These are phyloP conservation scores for Epistrophe eligans DNA, from an alignment of 2,888 invertebrate species.

Conservation along the genomic window DNA sequence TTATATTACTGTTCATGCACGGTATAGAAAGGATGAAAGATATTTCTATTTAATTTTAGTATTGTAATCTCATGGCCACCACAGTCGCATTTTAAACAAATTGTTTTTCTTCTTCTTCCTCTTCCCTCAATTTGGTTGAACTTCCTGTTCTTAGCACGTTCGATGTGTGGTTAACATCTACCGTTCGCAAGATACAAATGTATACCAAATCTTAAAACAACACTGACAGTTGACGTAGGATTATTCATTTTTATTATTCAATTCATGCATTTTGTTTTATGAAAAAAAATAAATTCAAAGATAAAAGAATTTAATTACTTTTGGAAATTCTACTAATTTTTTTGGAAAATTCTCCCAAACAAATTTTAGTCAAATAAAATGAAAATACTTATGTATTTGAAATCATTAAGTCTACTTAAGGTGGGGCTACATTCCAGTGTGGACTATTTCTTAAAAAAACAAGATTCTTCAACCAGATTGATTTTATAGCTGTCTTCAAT, in stretches of 20 bases:
- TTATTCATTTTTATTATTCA: constrained; percentile 26
- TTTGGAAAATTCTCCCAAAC: not conserved
- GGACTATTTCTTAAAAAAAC: too few relatives aligned
- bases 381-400: not conserved
- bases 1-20: constrained; percentile 10
- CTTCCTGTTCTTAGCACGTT: constrained; percentile 64
- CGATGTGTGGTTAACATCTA: constrained; percentile 61
- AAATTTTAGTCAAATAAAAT: not conserved
- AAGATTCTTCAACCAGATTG: too few relatives aligned
- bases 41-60: constrained; percentile 22
- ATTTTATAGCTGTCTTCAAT: too few relatives aligned
- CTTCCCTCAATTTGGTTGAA: constrained; percentile 11
- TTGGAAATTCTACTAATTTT: not conserved
- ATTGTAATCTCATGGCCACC: constrained; percentile 22
- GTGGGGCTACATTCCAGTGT: too few relatives aligned
- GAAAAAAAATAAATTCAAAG: not conserved
- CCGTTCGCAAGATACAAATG: constrained; percentile 30
- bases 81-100: constrained; percentile 16
- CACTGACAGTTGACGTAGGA: constrained; percentile 36
- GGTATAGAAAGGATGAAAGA: not conserved
- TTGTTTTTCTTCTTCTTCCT: constrained; percentile 20
- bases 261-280: constrained; percentile 29
- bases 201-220: not conserved
- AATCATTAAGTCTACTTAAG: too few relatives aligned
- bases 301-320: not conserved